Base-by-base conservation (phyloP, 92 coral and sea anemone species). In the Metridium senile region DNA sequence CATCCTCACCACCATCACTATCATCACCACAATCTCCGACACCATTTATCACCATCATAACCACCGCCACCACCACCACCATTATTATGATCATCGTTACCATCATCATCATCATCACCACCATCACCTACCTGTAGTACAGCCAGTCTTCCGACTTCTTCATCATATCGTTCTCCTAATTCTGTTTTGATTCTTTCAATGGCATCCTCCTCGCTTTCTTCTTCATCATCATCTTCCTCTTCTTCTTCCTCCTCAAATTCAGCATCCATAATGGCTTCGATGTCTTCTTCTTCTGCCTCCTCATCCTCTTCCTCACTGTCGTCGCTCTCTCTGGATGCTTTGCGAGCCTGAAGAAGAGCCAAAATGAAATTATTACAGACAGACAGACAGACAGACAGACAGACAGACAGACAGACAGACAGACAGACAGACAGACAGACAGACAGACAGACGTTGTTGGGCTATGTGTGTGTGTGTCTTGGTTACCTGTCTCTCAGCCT, bases 131-230 rank as follows among this genome's bases (percentile, higher is more conserved):
- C 98, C 97, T 93, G 98, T 10, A 93, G 89, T 25, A 62, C 66
- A 0, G 92, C 91, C 21, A 93, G 80, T 68, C 82, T 82, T 31
- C 82, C 86, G 1, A 85, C 87, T 62, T 94, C 97, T 54, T 94
- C 98, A 54, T 94, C 98, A 74, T 89, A 94, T 25, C 94, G 90
- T 26, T 94, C 97, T 29, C 91, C 92, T 33, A 94, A 91, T 81
- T 94, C 98, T 9, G 93, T 87, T 64, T 92, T 94, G 72, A 94
- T 81, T 26, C 98, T 76, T 67, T 91, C 98, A 20, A 82, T 83
- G 53, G 98, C 98, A 57, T 94, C 98, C 54, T 91, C 97, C 58
- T 94, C 98, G 0, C 88, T 94, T 71, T 94, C 98, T 31, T 94
- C 98, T 49, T 94, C 98, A 13, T 94, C 98, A 21, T 94, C 98